A percentile compares a stretch with the other conserved stretches of the same genome.
Evolutionary conservation across 2,888 invertebrate genomes (phyloP).

Genomic region (Endotricha flammealis): DNA sequence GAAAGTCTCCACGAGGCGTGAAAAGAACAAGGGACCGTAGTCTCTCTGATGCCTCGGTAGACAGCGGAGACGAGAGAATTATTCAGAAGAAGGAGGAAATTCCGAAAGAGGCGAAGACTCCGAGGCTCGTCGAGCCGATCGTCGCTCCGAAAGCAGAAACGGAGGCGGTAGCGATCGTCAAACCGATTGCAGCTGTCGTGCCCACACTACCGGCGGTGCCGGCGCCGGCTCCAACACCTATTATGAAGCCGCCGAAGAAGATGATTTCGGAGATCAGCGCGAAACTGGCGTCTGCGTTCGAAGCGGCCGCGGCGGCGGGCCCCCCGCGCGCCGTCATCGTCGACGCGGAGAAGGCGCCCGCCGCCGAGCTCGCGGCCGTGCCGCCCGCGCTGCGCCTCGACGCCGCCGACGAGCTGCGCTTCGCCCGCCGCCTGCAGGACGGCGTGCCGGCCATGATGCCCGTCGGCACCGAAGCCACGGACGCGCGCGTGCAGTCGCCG

Average conservation of each 20-base stretch:
- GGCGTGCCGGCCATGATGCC: conserved; percentile 52
- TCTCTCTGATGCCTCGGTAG: conserved; percentile 81
- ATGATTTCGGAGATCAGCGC: conserved; percentile 69
- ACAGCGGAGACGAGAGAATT: conserved; percentile 80
- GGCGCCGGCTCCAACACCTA: conserved; percentile 42
- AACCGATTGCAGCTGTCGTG: conserved; percentile 15
- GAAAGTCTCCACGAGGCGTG: conserved; percentile 82
- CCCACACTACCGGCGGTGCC: conserved; percentile 15
- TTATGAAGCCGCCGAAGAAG: conserved; percentile 64
- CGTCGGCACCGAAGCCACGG: conserved; percentile 60
- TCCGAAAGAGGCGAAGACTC: conserved; percentile 41
- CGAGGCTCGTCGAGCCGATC: conserved; percentile 36
- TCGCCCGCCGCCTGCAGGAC: conserved; percentile 36
- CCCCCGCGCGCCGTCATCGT: conserved; percentile 19
- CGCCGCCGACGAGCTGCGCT: conserved; percentile 17
- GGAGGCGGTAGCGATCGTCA: conserved; percentile 18
- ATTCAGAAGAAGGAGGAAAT: conserved; percentile 45
- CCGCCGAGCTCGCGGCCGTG: conserved; percentile 19
- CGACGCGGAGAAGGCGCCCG: conserved; percentile 23
- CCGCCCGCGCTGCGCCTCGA: conserved; percentile 16
- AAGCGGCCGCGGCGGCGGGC: conserved; percentile 38
- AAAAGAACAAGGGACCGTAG: conserved; percentile 81
- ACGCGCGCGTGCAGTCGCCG: conserved; percentile 65
- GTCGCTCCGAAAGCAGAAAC: conserved; percentile 18
- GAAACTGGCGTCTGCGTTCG: conserved; percentile 55